These are phyloP conservation scores for Darevskia nairensis DNA, from an alignment of 2,797 vertebrate genomes.

Conservation along the genomic window DNA sequence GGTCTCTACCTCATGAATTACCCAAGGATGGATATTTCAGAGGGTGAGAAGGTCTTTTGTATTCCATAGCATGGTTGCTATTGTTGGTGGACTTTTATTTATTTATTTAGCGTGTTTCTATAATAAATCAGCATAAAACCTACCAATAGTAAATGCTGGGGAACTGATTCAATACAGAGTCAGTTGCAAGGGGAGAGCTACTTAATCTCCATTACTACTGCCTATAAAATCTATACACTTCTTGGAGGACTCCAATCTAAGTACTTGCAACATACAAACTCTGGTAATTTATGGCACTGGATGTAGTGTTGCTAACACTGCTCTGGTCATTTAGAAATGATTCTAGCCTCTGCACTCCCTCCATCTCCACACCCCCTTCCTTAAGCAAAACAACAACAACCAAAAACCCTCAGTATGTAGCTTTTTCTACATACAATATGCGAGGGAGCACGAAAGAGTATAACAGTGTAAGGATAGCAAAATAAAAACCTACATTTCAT, in stretches of 20 bases:
- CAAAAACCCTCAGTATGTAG: background rate
- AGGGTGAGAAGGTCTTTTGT: too few species aligned
- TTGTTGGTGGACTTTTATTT: background rate
- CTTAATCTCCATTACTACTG: constrained; percentile 61
- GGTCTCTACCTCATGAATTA: too few species aligned
- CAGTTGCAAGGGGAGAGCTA: constrained; percentile 44
- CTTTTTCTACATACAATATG: background rate
- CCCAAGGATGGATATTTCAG: too few species aligned
- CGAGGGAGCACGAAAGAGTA: background rate
- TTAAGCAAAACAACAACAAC: background rate
- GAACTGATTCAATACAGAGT: constrained; percentile 55
- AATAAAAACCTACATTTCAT: background rate
- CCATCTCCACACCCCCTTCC: too few species aligned
- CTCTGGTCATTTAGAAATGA: constrained; percentile 37
- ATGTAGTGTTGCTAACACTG: constrained; percentile 8
- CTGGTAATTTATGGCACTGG: constrained; percentile 37
- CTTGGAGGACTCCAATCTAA: constrained; percentile 39
- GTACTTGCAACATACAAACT: constrained; percentile 24
- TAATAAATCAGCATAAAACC: constrained; percentile 35
- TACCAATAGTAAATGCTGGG: constrained; percentile 28
- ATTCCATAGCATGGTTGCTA: too few species aligned
- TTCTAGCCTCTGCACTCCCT: background rate
- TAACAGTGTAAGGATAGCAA: background rate
- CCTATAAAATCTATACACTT: constrained; percentile 51
- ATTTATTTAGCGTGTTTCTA: background rate